phyloP scores from a whole-genome alignment of 2,888 invertebrate species.

The Gymnocheta viridis region DNA sequence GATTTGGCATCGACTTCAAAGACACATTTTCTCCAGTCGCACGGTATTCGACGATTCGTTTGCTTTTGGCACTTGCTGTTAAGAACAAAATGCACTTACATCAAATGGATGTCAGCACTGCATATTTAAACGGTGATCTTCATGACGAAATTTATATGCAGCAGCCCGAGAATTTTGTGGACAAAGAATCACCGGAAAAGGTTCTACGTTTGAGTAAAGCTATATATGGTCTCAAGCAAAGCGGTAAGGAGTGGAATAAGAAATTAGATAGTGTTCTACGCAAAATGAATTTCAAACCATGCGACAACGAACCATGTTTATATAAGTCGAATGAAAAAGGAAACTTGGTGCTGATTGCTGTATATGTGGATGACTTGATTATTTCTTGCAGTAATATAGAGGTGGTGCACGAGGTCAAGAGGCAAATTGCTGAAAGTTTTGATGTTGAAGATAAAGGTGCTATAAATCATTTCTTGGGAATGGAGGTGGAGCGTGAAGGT shows the following conservation, averaged over 20 bases:
- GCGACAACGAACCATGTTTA: constrained; percentile 35
- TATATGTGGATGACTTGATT: constrained; percentile 38
- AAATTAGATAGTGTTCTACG: constrained; percentile 22
- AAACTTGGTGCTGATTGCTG: constrained; percentile 19
- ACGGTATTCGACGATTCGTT: not conserved
- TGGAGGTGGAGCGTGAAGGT: constrained; percentile 24
- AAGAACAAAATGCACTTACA: constrained; percentile 48
- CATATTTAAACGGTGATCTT: constrained; percentile 65
- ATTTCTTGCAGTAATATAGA: not conserved
- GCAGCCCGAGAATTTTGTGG: constrained; percentile 34
- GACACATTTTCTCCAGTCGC: constrained; percentile 63
- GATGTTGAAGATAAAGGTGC: constrained; percentile 22
- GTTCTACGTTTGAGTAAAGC: constrained; percentile 64
- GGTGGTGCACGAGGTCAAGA: not conserved
- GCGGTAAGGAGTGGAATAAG: constrained; percentile 67
- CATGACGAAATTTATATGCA: constrained; percentile 64
- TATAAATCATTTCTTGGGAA: constrained; percentile 9
- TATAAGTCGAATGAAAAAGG: not conserved
- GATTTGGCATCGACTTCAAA: constrained; percentile 57
- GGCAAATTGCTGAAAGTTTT: constrained; percentile 8
- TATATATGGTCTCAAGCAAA: constrained; percentile 71
- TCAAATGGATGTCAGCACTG: constrained; percentile 63
- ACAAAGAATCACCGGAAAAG: constrained; percentile 35
- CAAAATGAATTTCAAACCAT: constrained; percentile 7
- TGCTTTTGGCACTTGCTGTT: not conserved